Evolutionary conservation across 2,888 invertebrate species (phyloP).

Genomic region (Metacarcinus magister): DNA sequence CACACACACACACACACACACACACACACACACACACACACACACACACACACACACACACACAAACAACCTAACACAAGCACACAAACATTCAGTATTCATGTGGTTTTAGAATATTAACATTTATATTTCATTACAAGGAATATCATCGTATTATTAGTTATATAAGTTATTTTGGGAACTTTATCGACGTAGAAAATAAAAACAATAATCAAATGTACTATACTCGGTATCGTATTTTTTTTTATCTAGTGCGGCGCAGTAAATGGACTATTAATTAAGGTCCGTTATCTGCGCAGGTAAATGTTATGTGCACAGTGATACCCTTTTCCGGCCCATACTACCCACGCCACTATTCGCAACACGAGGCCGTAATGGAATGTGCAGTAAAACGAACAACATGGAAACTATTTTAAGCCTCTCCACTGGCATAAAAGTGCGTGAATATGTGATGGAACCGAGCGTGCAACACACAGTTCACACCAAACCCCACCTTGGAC

Average conservation of each 20-base stretch:
- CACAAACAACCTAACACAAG: not conserved
- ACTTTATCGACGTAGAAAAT: not conserved
- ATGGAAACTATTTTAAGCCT: slow-evolving; percentile 37
- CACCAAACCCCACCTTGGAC: not conserved
- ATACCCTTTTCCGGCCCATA: not conserved
- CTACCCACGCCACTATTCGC: slow-evolving; percentile 22
- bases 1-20: not conserved
- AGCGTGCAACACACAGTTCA: not conserved
- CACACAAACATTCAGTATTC: not conserved
- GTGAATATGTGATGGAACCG: not conserved
- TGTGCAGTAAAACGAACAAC: slow-evolving; percentile 18
- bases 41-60: slow-evolving; percentile 26
- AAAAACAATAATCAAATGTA: not conserved
- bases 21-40: slow-evolving; percentile 26
- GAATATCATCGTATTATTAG: not conserved
- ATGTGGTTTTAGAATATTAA: not conserved
- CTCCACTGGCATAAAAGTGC: not conserved
- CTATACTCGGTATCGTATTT: not conserved
- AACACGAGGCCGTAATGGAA: slow-evolving; percentile 32
- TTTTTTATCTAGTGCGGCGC: not conserved
- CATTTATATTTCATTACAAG: not conserved
- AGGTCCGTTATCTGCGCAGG: slow-evolving; percentile 1
- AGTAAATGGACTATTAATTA: not conserved
- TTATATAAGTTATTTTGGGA: not conserved
- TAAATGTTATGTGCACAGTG: slow-evolving; percentile 16